Base-by-base conservation (phyloP, 2,888 invertebrate genomes). In the Stenchaetothrips biformis region DNA sequence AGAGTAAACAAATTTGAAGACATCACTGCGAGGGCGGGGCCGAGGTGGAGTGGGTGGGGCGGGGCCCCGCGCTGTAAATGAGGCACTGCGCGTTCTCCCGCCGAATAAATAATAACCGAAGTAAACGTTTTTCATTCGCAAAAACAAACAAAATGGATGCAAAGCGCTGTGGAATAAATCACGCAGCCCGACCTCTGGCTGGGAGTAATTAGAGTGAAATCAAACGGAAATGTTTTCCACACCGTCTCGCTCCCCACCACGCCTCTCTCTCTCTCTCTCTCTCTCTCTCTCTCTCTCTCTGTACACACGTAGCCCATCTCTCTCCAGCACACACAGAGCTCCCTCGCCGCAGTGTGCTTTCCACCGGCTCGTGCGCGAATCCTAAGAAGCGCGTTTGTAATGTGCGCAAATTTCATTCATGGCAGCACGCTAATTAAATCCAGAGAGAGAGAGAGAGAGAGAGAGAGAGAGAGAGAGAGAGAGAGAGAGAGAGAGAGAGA, bases 1-100 rank as follows among this genome's bases (percentile, higher is more conserved):
- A 74, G 67, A 74, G 67, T 74, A 74, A 74, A 74, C 67, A 74
- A 74, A 74, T 74, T 74, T 74, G 21, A 74, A 74, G 67, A 74
- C 67, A 74, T 74, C 67, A 74, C 67, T 25, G 53, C n/a, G n/a
- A n/a, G 16, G 21, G 67, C 67, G 11, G 67, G 59, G 59, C 18
- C 13, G 9, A 11, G 25, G 67, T n/a, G n/a, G 67, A 67, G 67
- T 49, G 53, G 53, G 16, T 2, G 67, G 53, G 16, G 13, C 8
- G 67, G 67, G 67, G 67, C 9, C 7, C 21, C 4, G 67, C 9
- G 25, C 1, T 13, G 67, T 2, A 25, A 74, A 74, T 74, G 67
- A 25, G 25, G 16, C 59, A 59, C 18, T 8, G 53, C 13, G n/a
- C n/a, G n/a, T n/a, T n/a, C 37, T 37, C 37, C 37, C 16, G 67